Evolutionary conservation across 2,113 vertebrate species (phyloP).

Genomic region (Acrocephalus arundinaceus): DNA sequence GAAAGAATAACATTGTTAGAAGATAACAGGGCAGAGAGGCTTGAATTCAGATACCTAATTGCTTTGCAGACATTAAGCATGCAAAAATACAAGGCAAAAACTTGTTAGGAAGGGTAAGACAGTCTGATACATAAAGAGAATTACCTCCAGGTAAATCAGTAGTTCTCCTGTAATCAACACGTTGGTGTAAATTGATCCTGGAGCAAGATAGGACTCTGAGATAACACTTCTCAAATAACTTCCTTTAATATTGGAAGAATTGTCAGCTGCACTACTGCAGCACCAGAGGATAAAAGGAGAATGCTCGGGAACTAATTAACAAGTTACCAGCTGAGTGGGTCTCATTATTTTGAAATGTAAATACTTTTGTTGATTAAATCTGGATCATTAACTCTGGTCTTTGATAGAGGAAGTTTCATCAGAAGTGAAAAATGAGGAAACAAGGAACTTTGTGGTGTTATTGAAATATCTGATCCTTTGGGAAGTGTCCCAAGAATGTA

Average conservation of each 20-base stretch:
- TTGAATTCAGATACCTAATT: neutral
- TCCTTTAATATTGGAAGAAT: neutral
- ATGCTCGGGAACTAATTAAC: conserved; percentile 21
- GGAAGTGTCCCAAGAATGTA: neutral
- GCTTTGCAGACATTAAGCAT: neutral
- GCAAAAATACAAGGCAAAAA: neutral
- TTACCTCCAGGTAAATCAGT: neutral
- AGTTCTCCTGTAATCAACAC: neutral
- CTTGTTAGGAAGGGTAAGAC: neutral
- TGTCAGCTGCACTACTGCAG: neutral
- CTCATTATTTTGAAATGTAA: conserved; percentile 56
- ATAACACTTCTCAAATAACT: neutral
- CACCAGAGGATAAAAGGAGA: neutral
- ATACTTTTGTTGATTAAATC: conserved; percentile 47
- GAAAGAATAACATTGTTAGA: neutral
- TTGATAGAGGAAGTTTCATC: conserved; percentile 16
- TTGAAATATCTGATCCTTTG: neutral
- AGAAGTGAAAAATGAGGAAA: neutral
- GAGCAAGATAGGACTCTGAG: neutral
- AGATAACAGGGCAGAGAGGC: neutral
- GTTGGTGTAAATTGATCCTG: neutral
- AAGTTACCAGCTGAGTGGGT: neutral
- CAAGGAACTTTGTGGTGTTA: neutral
- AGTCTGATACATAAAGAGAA: neutral
- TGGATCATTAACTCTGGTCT: neutral